These are phyloP conservation scores for Arenicola marina DNA, from an alignment of 2,888 invertebrate genomes.

Conservation along the genomic window DNA sequence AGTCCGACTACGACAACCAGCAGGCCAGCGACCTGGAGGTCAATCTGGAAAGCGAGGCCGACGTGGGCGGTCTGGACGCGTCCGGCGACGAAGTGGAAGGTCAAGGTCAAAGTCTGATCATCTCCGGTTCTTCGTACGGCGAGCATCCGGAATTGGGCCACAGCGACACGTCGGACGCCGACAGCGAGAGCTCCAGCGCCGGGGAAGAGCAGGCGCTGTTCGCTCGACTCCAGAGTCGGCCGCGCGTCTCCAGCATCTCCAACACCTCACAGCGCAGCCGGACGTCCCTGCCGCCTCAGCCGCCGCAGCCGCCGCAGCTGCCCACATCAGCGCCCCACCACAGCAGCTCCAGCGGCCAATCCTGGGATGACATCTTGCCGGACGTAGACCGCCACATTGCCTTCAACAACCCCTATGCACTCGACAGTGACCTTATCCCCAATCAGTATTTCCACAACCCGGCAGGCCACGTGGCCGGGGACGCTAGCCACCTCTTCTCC, in stretches of 20 bases:
- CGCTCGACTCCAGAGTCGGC: background rate
- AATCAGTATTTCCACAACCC: background rate
- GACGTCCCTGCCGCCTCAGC: too few species aligned
- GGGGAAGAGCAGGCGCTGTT: conserved; percentile 10
- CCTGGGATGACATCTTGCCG: background rate
- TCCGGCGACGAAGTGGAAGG: background rate
- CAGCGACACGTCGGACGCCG: too few species aligned
- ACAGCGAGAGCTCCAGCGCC: background rate
- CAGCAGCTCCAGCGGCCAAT: background rate
- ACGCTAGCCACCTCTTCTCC: background rate
- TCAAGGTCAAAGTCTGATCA: too few species aligned
- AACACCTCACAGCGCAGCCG: background rate
- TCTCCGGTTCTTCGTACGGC: too few species aligned
- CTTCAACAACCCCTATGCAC: conserved; percentile 13
- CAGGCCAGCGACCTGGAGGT: conserved; percentile 9
- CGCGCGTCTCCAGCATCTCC: background rate
- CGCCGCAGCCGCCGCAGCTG: background rate
- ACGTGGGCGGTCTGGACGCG: background rate
- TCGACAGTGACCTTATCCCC: background rate
- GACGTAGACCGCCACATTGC: background rate
- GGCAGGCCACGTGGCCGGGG: background rate
- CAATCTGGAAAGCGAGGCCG: conserved; percentile 12
- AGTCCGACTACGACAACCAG: conserved; percentile 12
- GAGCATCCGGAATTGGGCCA: too few species aligned
- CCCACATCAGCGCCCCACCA: background rate